Conservation (phyloP, 2,113 vertebrate species). For the Leptodactylus fuscus region DNA sequence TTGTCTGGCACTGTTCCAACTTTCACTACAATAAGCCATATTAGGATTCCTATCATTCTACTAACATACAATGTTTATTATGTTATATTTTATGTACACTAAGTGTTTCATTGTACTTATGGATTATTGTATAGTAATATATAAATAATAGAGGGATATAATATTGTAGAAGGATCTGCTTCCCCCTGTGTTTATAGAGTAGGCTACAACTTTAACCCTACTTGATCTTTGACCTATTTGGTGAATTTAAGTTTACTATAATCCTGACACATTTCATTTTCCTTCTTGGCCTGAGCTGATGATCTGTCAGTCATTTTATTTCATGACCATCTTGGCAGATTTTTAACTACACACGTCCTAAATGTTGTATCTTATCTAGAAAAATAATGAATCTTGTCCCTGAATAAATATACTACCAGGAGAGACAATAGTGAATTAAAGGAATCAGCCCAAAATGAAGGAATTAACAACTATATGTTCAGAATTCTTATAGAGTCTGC, state of each 20-base stretch:
- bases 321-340: not conserved
- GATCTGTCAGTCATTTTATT: not conserved
- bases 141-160: not conserved
- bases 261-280: conserved; percentile 13
- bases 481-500: too few relatives aligned
- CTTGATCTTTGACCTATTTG: conserved; percentile 23
- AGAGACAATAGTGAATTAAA: too few relatives aligned
- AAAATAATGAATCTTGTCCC: not conserved
- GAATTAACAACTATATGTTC: too few relatives aligned
- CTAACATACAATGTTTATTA: not conserved
- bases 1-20: not conserved
- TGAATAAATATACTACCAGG: not conserved
- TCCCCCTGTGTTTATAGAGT: not conserved
- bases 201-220: not conserved
- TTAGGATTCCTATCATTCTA: not conserved
- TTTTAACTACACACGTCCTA: not conserved
- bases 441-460: too few relatives aligned
- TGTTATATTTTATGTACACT: not conserved
- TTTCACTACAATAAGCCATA: not conserved
- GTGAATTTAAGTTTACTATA: not conserved
- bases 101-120: not conserved
- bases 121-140: not conserved
- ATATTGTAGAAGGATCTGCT: not conserved
- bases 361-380: not conserved
- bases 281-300: conserved; percentile 14